Base-by-base conservation (phyloP, 2,888 invertebrate genomes). In the Clanis bilineata region DNA sequence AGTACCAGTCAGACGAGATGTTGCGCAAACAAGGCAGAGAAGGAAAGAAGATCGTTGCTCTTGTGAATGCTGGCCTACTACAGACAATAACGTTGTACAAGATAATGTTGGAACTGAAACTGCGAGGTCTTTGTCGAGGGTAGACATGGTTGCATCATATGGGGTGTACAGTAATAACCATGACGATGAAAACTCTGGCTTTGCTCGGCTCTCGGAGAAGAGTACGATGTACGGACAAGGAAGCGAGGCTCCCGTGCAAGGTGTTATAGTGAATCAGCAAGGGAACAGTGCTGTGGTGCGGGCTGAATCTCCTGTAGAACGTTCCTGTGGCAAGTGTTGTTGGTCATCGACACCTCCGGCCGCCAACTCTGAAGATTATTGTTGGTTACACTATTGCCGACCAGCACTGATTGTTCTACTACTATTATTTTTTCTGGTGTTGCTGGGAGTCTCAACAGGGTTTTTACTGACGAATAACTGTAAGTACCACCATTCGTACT, bases 381-480 rank as follows among this genome's bases (percentile, higher is more conserved):
- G 92, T 70, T 93, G 92, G 92, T 85, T 90, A 64, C 89, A 92
- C 66, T 93, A 93, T 77, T 93, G 93, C 76, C 88, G 91, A 66
- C 93, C 93, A 12, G 92, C 93, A 10, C 79, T 93, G 44, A 92
- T 93, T 71, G 86, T 93, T 39, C 79, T 93, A 58, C 80, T 93
- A 59, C 82, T 93, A 64, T 82, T 93, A 67, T 90, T 93, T 85
- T 92, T 93, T 83, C 81, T 93, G 76, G 88, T 93, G 66, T 81
- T 93, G 75, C 87, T 93, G 82, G 93, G 93, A 64, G 90, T 93
- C 65, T 90, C 93, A 71, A 93, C 93, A 78, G 93, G 93, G 79
- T 91, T 93, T 72, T 84, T 93, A 80, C 82, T 93, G 77, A 93
- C 93, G 74, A 93, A 93, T 83, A 93, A 93, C 80, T 93, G 93